Evolutionary conservation across 1,140 invertebrate species (phyloP), one percentile per base, ranked within the genome.

Genomic region (Cephus cinctus): DNA sequence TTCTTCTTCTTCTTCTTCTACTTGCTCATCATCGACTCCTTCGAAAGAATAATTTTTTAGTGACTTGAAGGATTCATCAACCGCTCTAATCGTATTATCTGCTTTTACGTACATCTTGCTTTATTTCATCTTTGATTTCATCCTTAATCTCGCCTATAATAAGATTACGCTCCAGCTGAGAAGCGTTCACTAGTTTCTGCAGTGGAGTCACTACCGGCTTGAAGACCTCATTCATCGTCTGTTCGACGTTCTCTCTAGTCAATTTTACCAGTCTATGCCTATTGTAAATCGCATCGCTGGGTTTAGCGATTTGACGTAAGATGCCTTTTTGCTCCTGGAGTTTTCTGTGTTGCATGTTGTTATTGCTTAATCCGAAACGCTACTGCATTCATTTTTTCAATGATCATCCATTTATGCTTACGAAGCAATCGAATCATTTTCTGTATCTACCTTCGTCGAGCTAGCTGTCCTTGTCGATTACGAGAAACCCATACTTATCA

Each of bases 381-480:
- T n/a, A n/a, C n/a, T n/a, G n/a, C n/a, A n/a, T n/a, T n/a, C n/a
- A n/a, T n/a, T n/a, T n/a, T n/a, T n/a, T n/a, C n/a, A n/a, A n/a
- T n/a, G n/a, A n/a, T n/a, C n/a, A n/a, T n/a, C n/a, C n/a, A 21
- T 50, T 38, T 46, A 31, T 50, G 18, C 5, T 30, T 1, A 21
- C 27, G 20, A 38, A 47, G 15, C 32, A 40, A 14, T 49, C 46
- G 18, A 45, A 30, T 0, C 42, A 11, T 12, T n/a, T n/a, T 9
- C 41, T 16, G 32, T 38, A 46, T 32, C 31, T 27, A 18, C 40
- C 52, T n/a, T 32, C n/a, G 30, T 48, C 31, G 20, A 50, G 39
- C 23, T 44, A 25, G 14, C 43, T 22, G 20, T 52, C 34, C 18
- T 49, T 50, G 18, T 40, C 31, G 15, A 38, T 50, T 6, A 43